Base-by-base conservation (phyloP, 1,140 invertebrate genomes). In the Spodoptera frugiperda region DNA sequence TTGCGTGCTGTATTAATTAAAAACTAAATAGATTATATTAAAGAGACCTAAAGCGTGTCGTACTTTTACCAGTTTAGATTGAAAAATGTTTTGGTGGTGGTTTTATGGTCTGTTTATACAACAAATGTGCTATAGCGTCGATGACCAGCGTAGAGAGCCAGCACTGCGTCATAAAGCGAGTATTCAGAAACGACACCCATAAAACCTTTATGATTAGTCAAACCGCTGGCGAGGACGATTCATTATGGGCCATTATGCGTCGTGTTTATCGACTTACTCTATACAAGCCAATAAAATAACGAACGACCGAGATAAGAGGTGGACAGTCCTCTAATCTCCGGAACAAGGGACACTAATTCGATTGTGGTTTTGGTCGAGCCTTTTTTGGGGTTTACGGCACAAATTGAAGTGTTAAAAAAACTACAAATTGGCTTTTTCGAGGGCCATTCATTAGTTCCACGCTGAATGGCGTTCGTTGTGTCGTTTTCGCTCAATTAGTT, bases 331-430 rank as follows among this genome's bases (percentile, higher is more conserved):
- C 88, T 93, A 93, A 93, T 93, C 92, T 93, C 88, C 90, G 87
- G 88, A 93, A 93, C 92, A 93, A 93, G 91, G 92, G 92, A 91
- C 92, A 94, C 92, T 94, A 93, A 94, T 94, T 93, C 91, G 92
- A 94, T 94, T 94, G 91, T 93, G 92, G 92, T 94, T 93, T 92
- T 87, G 89, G 89, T 87, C 85, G 85, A 90, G 87, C 85, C 89
- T 90, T 91, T 91, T 92, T 92, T 92, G 84, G 89, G 87, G 90
- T 91, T 91, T 91, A 91, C 86, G 90, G 89, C 91, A 93, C 91
- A 93, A 92, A 93, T 93, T 93, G 92, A 92, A 91, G 91, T 87
- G 89, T 92, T 89, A 91, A 93, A 94, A 93, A 94, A 94, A 94
- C 90, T 91, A 94, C 90, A 93, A 94, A 94, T 92, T 91, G 91